phyloP scores from a whole-genome alignment of 2,797 vertebrate species.

The Galago senegalensis region DNA sequence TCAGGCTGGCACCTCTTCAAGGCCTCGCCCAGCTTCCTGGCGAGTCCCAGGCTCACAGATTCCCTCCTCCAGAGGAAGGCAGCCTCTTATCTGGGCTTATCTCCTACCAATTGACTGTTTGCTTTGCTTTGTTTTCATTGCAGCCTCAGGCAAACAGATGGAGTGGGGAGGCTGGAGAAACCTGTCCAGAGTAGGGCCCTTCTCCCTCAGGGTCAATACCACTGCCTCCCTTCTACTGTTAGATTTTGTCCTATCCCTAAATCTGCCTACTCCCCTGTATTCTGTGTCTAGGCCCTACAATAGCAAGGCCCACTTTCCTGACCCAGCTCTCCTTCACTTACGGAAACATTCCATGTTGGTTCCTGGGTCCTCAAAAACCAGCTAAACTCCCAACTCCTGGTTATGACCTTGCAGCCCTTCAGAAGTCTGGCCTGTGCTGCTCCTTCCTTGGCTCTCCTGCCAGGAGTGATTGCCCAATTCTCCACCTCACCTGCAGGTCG shows the following conservation, averaged over 20 bases:
- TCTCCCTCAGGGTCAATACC: neutral
- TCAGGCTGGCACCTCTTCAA: slow-evolving; percentile 77
- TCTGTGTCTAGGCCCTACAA: neutral
- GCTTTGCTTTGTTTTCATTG: slow-evolving; percentile 79
- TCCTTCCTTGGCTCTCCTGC: neutral
- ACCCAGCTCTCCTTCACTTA: neutral
- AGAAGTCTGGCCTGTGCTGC: slow-evolving; percentile 12
- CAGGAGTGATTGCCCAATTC: neutral
- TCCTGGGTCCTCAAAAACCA: neutral
- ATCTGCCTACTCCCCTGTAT: neutral
- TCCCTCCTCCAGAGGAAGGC: slow-evolving; percentile 76
- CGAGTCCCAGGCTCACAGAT: neutral
- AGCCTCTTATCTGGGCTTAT: slow-evolving; percentile 81
- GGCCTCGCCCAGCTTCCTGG: slow-evolving; percentile 84
- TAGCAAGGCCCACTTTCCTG: neutral
- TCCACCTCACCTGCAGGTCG: neutral
- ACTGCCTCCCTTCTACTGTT: neutral
- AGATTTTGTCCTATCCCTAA: neutral
- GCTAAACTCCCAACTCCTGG: neutral
- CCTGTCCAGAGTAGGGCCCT: neutral
- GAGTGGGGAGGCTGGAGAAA: slow-evolving; percentile 43
- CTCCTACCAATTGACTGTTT: slow-evolving; percentile 78
- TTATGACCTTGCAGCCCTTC: neutral
- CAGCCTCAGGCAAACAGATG: slow-evolving; percentile 68
- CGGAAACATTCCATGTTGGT: neutral